Percentiles rank a stretch among this genome's conserved stretches.
Conservation (phyloP, 2,888 invertebrate species). For the Girardia tigrina region DNA sequence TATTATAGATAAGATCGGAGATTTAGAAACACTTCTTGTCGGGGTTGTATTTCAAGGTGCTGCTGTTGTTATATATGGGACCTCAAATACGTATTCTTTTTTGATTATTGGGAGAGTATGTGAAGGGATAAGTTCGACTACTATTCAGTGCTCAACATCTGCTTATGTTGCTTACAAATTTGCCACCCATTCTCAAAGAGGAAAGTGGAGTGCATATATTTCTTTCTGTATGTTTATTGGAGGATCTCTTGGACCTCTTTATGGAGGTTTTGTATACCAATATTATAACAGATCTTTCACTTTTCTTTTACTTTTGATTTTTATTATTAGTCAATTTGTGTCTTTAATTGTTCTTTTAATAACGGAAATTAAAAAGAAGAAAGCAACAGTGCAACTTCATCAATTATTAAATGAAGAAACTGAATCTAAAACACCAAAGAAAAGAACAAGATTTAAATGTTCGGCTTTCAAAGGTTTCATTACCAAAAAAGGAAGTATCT, state of each 20-base stretch:
- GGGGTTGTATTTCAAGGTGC: not conserved
- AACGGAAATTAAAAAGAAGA: not conserved
- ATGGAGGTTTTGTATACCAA: not conserved
- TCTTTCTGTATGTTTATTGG: not conserved
- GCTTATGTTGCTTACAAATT: not conserved
- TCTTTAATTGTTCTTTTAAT: not conserved
- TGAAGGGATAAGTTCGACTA: not conserved
- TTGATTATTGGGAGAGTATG: not conserved
- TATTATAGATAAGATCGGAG: not conserved
- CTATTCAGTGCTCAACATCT: not conserved
- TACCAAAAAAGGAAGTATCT: not conserved
- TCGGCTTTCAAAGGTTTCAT: no score
- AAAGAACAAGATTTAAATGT: no score
- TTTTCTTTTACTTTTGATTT: constrained; percentile 5
- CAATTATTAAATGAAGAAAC: no score
- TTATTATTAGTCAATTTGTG: not conserved
- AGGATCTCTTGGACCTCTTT: not conserved
- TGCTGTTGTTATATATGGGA: not conserved
- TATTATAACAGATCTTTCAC: not conserved
- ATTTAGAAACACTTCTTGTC: not conserved
- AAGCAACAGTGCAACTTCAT: no score
- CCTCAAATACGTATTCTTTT: not conserved
- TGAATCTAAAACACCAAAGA: no score
- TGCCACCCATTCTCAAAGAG: not conserved
- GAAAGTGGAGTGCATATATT: not conserved